Evolutionary conservation across 2,888 invertebrate genomes (phyloP).

Genomic region (Zootermopsis nevadensis): DNA sequence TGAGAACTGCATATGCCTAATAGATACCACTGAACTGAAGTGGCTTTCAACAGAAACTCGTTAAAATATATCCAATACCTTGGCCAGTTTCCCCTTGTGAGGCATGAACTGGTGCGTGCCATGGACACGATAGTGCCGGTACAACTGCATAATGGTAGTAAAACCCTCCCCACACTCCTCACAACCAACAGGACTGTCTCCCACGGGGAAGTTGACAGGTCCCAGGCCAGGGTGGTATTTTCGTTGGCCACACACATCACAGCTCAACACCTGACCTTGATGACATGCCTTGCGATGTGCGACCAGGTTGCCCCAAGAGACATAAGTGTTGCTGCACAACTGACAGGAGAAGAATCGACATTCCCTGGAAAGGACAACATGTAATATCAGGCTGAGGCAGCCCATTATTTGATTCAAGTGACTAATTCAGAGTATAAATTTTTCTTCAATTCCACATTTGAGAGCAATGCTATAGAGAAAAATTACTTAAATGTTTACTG

Average conservation of each 20-base stretch:
- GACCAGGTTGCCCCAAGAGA: slow-evolving; percentile 51
- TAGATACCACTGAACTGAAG: no score
- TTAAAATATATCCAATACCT: neutral
- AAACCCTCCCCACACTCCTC: slow-evolving; percentile 49
- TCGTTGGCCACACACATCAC: slow-evolving; percentile 40
- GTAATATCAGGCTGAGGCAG: no score
- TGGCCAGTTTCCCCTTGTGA: neutral
- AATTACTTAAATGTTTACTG: no score
- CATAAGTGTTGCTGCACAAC: slow-evolving; percentile 49
- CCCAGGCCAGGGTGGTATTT: slow-evolving; percentile 47
- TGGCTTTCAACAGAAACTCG: no score
- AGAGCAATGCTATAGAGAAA: no score
- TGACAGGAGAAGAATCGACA: slow-evolving; percentile 48
- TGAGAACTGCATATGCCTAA: no score
- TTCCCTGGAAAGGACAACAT: slow-evolving; percentile 33
- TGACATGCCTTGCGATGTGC: slow-evolving; percentile 52
- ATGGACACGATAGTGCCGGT: slow-evolving; percentile 45
- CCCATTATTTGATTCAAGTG: neutral
- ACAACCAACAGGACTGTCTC: slow-evolving; percentile 46
- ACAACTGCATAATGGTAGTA: slow-evolving; percentile 40
- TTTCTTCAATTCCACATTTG: neutral
- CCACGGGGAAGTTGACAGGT: slow-evolving; percentile 45
- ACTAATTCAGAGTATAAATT: neutral
- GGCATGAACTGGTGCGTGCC: slow-evolving; percentile 34
- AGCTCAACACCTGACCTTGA: slow-evolving; percentile 46